A percentile compares a stretch with the other conserved stretches of the same genome.
phyloP scores from a whole-genome alignment of 2,113 vertebrate species.

The Suricata suricatta region DNA sequence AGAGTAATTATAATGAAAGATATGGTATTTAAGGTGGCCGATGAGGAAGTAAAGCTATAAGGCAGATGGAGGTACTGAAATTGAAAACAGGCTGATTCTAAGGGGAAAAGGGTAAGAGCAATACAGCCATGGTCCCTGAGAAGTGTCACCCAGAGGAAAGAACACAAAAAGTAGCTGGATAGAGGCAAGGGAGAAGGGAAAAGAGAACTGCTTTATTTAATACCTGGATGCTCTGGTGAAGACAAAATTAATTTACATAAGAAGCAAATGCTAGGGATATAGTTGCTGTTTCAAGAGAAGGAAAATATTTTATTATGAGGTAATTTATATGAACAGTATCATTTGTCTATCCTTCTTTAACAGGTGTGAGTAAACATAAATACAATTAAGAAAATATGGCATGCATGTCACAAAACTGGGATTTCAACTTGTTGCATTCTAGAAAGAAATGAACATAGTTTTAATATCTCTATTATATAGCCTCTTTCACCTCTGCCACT shows the following conservation, averaged over 20 bases:
- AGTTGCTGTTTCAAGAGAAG: not conserved
- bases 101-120: not conserved
- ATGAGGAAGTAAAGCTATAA: not conserved
- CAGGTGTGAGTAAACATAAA: not conserved
- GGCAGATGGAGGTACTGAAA: not conserved
- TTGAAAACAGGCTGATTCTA: not conserved
- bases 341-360: slow-evolving; percentile 6
- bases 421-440: not conserved
- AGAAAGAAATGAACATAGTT: not conserved
- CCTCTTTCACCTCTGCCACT: not conserved
- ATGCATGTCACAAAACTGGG: not conserved
- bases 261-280: not conserved
- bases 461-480: not conserved
- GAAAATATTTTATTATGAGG: not conserved
- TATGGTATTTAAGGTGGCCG: not conserved
- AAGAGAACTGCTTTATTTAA: not conserved
- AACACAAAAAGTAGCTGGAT: not conserved
- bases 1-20: not conserved
- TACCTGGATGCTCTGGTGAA: not conserved
- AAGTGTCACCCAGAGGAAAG: not conserved
- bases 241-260: not conserved
- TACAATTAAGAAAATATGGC: not conserved
- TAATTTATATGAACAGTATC: not conserved
- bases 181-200: not conserved
- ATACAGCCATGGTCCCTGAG: not conserved